Evolutionary conservation across 2,113 vertebrate genomes (phyloP).

Genomic region (Eulacestoma nigropectus): DNA sequence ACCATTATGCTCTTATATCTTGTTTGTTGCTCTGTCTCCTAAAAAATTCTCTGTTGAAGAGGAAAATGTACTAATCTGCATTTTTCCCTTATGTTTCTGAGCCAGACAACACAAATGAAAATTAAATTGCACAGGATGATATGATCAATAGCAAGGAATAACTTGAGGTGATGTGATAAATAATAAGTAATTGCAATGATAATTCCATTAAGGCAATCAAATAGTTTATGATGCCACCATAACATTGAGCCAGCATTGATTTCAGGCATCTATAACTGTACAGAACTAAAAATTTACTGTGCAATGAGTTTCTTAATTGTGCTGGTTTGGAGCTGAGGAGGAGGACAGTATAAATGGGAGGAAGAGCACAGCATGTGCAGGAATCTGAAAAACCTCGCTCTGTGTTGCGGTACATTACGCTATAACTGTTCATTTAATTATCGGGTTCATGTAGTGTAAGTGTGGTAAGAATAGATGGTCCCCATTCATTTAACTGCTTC

Average conservation of each 20-base stretch:
- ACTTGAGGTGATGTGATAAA: neutral
- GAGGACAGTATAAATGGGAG: neutral
- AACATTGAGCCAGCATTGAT: neutral
- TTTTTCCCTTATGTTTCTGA: neutral
- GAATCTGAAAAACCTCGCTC: neutral
- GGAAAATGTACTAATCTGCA: neutral
- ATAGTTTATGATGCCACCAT: neutral
- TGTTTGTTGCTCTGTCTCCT: neutral
- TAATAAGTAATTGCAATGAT: conserved; percentile 18
- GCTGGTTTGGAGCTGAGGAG: neutral
- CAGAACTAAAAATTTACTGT: neutral
- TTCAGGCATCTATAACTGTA: neutral
- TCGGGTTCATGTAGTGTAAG: neutral
- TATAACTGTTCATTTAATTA: conserved; percentile 51
- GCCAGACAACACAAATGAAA: neutral
- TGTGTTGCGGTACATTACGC: neutral
- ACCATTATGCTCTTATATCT: neutral
- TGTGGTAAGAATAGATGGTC: neutral
- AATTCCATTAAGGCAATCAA: neutral
- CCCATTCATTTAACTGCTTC: conserved; percentile 35
- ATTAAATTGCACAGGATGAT: neutral
- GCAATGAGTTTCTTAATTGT: neutral
- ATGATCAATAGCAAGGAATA: neutral
- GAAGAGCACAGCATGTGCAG: neutral
- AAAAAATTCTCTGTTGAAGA: neutral